A percentile compares a stretch with the other conserved stretches of the same genome.
Evolutionary conservation across 2,113 vertebrate genomes (phyloP).

Genomic region (Callocephalon fimbriatum): DNA sequence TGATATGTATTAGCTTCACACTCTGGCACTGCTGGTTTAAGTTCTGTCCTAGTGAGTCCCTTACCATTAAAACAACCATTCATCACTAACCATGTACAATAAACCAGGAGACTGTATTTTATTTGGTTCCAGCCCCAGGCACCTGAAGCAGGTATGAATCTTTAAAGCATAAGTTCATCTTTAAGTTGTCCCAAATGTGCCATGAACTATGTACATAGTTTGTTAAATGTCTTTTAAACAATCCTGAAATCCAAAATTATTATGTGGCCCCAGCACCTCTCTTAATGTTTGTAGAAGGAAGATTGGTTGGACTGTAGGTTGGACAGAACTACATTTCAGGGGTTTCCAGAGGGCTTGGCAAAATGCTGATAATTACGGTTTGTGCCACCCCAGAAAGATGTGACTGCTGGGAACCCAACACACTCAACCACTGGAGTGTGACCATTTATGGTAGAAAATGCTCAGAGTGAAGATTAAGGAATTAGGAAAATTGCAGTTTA

Average conservation of each 20-base stretch:
- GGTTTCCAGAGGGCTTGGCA: neutral
- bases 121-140: constrained; percentile 13
- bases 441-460: neutral
- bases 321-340: neutral
- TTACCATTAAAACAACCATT: constrained; percentile 16
- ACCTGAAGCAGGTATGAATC: constrained; percentile 40
- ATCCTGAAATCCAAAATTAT: neutral
- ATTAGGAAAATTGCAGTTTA: neutral
- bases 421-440: neutral
- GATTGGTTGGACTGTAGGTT: neutral
- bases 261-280: neutral
- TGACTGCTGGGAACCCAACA: neutral
- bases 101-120: constrained; percentile 29
- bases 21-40: neutral
- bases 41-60: neutral
- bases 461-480: neutral
- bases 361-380: neutral
- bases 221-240: constrained; percentile 28
- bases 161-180: constrained; percentile 26
- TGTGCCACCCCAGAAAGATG: neutral
- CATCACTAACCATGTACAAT: constrained; percentile 13
- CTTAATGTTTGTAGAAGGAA: neutral
- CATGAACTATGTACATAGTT: constrained; percentile 1
- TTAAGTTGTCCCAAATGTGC: constrained; percentile 42
- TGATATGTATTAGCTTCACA: neutral